Base-by-base conservation (phyloP, 2,797 vertebrate species). In the Sebastes diaconus region DNA sequence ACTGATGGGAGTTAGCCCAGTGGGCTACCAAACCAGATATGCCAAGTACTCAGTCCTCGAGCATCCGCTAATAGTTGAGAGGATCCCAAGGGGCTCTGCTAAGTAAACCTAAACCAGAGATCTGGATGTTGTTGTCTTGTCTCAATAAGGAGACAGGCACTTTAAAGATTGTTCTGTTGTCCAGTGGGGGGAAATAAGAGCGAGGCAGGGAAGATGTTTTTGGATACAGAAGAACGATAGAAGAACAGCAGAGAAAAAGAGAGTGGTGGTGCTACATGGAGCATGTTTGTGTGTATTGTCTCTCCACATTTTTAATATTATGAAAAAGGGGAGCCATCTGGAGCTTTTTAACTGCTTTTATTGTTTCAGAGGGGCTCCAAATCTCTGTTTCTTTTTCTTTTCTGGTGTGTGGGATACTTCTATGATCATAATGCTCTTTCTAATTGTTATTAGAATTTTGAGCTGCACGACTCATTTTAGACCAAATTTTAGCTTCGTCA, bases 111-210 rank as follows among this genome's bases (percentile, higher is more conserved):
- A 73, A 81, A 90, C 78, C 79, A 69, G 67, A 86, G 66, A 83
- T 84, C 57, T 63, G 65, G 77, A 76, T 90, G 75, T 81, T 88
- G 67, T 88, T 90, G 87, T 82, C 77, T 85, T 88, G 84, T 89
- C 83, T 86, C 84, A 80, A 54, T 14, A 71, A 74, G 67, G 39
- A 91, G 32, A 87, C 68, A 70, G 83, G 83, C 83, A 80, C 87
- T 92, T 86, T 87, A 87, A 90, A 85, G 71, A 69, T 75, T 79
- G 58, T 68, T 18, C 68, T 68, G 65, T 76, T 66, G 80, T 86
- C 79, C 68, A 57, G 80, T 83, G 16, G 39, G 42, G 42, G 55
- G 64, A 34, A 71, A 52, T 75, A 81, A 83, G 76, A 77, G 59
- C 42, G 64, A 61, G 59, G 64, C 65, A 75, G 29, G 60, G 76